Base-by-base conservation (phyloP, 2,113 vertebrate species). In the Sebastes fasciatus region DNA sequence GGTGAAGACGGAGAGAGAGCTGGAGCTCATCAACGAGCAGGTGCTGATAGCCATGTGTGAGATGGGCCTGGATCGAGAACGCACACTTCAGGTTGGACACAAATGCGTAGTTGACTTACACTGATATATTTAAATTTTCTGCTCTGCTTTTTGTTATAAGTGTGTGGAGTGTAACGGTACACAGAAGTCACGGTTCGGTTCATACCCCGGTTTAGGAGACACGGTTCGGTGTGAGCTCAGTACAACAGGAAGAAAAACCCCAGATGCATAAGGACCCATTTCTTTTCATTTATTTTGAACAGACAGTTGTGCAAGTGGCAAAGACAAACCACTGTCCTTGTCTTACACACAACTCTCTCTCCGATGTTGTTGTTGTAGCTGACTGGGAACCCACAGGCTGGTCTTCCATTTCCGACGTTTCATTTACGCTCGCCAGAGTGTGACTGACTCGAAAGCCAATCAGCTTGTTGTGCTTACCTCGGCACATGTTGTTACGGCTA, bases 1-100 rank as follows among this genome's bases (percentile, higher is more conserved):
- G 81, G 96, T 99, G 87, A 99, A 99, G 93, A 95, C 95, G 0
- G 98, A 99, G 91, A 91, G 98, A 82, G 96, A 99, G 79, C 83
- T 95, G 0, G 98, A 99, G 82, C 94, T 97, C 0, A 96, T 99
- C 89, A 99, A 98, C 0, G 98, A 99, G 82, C 97, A 99, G 23
- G 97, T 99, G 79, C 90, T 99, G 79, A 92, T 97, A 86, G 97
- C 97, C 23, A 99, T 99, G 98, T 96, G 94, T 0, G 97, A 99
- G 63, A 98, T 99, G 97, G 98, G 98, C 42, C 93, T 99, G 93
- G 97, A 99, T 88, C 95, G 97, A 74, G 98, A 99, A 62, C 96
- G 97, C 88, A 98, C 97, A 0, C 77, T 99, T 34, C 97, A 99
- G 98, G 98, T 90, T 16, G 42, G 74, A 58, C 14, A 21, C 14